Base-by-base conservation (phyloP, 1,140 invertebrate species). In the Aleiodes sp. region DNA sequence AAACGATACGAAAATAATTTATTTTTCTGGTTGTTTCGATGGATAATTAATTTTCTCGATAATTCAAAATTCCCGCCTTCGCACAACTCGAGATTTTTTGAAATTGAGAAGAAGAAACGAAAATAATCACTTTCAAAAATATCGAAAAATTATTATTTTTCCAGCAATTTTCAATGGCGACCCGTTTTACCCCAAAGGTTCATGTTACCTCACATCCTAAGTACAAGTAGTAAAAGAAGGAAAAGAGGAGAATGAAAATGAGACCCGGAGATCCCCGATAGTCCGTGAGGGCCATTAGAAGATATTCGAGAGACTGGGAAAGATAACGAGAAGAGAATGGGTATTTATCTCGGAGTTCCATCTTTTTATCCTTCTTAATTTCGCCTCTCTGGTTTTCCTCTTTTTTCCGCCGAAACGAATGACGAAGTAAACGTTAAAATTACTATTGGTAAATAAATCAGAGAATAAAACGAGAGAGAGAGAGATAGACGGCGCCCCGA, bases 401-500 rank as follows among this genome's bases (percentile, higher is more conserved):
- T 46, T 46, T 46, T 46, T 8, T 19, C 21, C 19, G 26, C 46
- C 21, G 46, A n/a, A n/a, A 24, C 46, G 21, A 2, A 43, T 43
- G 6, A 16, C 16, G 46, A n/a, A n/a, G 46, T 24, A 52, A 52
- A 52, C 26, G 46, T 21, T 52, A 8, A 52, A 7, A 52, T 52
- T 21, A 19, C 46, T 24, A 24, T 52, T 52, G 16, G 19, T 24
- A 52, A 52, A 52, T 52, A 52, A 52, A 52, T 35, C 31, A 35
- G 10, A 10, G 10, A 41, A 41, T 26, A 26, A 46, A 12, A 35
- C 12, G 39, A 43, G 41, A 28, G 28, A 37, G 41, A 43, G 56
- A 57, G 59, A 69, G 43, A 72, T 65, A 46, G 28, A 62, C 33
- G 9, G 31, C 59, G 63, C 46, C 68, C 71, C 71, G 73, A 71